Conservation (phyloP, 35 echinoderm and acorn worm species). For the Eucidaris tribuloides region DNA sequence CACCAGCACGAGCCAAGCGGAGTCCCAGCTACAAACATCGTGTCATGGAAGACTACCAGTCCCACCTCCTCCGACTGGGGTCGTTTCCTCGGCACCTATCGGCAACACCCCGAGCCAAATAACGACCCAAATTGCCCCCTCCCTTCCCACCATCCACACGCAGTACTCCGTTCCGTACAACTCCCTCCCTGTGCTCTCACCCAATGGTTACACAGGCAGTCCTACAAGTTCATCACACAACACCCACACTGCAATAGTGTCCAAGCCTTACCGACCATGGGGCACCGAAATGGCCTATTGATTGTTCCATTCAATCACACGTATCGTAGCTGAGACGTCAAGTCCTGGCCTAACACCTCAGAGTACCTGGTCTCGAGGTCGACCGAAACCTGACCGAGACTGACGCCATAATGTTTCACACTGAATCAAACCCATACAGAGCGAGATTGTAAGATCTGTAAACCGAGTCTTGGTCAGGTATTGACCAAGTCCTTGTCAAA, state of each 20-base stretch:
- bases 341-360: background rate
- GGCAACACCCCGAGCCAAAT: slow-evolving; percentile 64
- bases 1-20: slow-evolving; percentile 79
- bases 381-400: background rate
- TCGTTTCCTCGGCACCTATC: slow-evolving; percentile 39
- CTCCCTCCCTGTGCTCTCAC: slow-evolving; percentile 90
- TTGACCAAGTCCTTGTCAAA: too few relatives aligned
- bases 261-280: slow-evolving; percentile 97
- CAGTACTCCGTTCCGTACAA: slow-evolving; percentile 93
- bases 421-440: background rate
- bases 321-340: too few relatives aligned
- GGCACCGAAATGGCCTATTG: slow-evolving; percentile 96
- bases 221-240: slow-evolving; percentile 69
- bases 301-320: too few relatives aligned
- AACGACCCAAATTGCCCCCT: slow-evolving; percentile 56
- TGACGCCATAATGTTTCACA: background rate
- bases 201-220: slow-evolving; percentile 82
- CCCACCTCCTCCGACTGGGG: slow-evolving; percentile 56
- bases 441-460: background rate
- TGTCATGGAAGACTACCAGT: slow-evolving; percentile 72
- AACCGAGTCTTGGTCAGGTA: background rate
- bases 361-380: background rate
- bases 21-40: slow-evolving; percentile 54
- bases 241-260: slow-evolving; percentile 67
- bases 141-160: slow-evolving; percentile 73